Conservation (phyloP, 92 coral and sea anemone species). For the Palythoa heliodiscus region DNA sequence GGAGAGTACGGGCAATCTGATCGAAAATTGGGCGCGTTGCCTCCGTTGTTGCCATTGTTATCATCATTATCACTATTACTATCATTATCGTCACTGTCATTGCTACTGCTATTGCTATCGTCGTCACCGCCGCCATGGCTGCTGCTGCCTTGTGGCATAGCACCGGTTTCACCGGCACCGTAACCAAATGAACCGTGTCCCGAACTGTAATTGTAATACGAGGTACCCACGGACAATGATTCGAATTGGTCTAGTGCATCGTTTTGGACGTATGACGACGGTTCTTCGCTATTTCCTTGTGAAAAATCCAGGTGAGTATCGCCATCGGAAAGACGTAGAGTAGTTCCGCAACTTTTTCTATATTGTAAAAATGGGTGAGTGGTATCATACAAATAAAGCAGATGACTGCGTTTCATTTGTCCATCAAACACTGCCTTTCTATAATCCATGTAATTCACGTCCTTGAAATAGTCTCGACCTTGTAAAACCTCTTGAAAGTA, state of each 20-base stretch:
- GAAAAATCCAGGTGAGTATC: neutral
- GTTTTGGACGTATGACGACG: neutral
- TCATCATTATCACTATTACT: neutral
- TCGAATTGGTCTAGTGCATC: neutral
- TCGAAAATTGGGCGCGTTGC: neutral
- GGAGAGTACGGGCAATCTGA: neutral
- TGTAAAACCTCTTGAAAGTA: neutral
- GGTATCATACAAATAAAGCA: neutral
- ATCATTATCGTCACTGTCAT: neutral
- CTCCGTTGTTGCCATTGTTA: neutral
- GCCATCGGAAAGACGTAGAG: neutral
- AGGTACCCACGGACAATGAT: neutral
- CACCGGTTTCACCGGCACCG: neutral
- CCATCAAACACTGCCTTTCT: neutral
- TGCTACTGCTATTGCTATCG: neutral
- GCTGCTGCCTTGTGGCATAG: neutral
- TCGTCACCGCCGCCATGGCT: neutral
- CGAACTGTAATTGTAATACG: neutral
- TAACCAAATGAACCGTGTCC: neutral
- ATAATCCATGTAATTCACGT: neutral
- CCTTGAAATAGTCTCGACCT: neutral
- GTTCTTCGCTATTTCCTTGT: neutral
- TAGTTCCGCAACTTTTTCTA: neutral
- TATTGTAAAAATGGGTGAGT: neutral
- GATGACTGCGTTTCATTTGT: neutral